Percentiles rank a stretch among this genome's conserved stretches.
phyloP scores from a whole-genome alignment of 1,140 invertebrate species.

The Dendrolimus kikuchii region DNA sequence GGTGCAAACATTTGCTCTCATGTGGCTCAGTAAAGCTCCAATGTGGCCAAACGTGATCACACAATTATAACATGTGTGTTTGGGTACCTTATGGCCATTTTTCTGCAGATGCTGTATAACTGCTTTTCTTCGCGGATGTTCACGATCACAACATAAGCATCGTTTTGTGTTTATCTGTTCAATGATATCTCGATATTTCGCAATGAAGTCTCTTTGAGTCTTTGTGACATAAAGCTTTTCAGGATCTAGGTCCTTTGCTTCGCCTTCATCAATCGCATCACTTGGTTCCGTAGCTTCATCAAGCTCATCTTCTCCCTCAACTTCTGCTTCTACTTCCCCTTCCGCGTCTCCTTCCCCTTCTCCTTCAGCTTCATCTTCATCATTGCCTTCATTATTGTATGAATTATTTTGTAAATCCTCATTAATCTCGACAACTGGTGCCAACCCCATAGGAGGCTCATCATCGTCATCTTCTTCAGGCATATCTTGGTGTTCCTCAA shows the following conservation, averaged over 20 bases:
- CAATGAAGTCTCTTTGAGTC: constrained; percentile 63
- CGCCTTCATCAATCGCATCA: constrained; percentile 37
- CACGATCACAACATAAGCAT: constrained; percentile 63
- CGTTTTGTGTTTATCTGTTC: constrained; percentile 67
- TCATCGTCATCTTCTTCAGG: constrained; percentile 49
- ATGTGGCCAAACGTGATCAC: constrained; percentile 72
- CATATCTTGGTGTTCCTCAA: constrained; percentile 17
- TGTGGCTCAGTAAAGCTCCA: constrained; percentile 66
- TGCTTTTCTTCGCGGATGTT: constrained; percentile 63
- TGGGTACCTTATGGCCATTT: constrained; percentile 67
- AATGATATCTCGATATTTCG: constrained; percentile 63
- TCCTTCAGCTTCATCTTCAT: constrained; percentile 38
- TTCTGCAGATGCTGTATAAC: constrained; percentile 71
- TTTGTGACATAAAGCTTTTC: constrained; percentile 63
- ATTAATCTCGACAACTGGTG: constrained; percentile 64
- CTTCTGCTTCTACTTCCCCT: background rate
- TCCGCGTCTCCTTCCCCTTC: constrained; percentile 47
- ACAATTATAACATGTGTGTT: constrained; percentile 75
- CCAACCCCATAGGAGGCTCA: constrained; percentile 38
- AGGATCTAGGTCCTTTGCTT: constrained; percentile 45
- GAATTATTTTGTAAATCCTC: constrained; percentile 55
- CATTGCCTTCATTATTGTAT: constrained; percentile 48
- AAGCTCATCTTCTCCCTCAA: constrained; percentile 27
- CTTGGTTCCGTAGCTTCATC: constrained; percentile 50
- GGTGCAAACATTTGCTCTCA: constrained; percentile 66